phyloP scores from a whole-genome alignment of 2,797 vertebrate species.

The Threskiornis aethiopicus region DNA sequence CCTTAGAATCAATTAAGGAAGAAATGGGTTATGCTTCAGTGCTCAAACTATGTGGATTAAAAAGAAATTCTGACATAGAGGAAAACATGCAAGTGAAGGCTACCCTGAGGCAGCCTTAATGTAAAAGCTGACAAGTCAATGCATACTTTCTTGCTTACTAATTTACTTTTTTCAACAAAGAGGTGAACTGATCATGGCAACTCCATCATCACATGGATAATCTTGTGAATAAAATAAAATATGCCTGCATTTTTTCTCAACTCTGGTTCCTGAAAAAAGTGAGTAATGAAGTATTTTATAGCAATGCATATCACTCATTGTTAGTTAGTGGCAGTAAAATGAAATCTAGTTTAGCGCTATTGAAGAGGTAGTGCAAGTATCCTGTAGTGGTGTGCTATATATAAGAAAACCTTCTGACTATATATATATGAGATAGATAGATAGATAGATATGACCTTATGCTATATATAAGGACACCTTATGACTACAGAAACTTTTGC shows the following conservation, averaged over 20 bases:
- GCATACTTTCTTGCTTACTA: conserved; percentile 16
- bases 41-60: not conserved
- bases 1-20: conserved; percentile 27
- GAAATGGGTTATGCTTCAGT: not conserved
- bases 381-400: not conserved
- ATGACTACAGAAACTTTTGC: no score
- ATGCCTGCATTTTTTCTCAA: not conserved
- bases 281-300: not conserved
- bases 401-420: no score
- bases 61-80: not conserved
- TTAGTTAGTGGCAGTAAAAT: not conserved
- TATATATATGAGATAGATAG: no score
- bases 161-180: not conserved
- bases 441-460: no score
- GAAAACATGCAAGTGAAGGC: not conserved
- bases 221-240: not conserved
- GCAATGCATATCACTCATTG: not conserved
- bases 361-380: not conserved
- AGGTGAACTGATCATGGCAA: not conserved
- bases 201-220: not conserved
- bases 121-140: conserved; percentile 8
- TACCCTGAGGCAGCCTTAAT: not conserved
- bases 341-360: not conserved
- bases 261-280: not conserved
- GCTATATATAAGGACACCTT: no score